Conservation (phyloP, 2,888 invertebrate species). For the Theristus sp. region DNA sequence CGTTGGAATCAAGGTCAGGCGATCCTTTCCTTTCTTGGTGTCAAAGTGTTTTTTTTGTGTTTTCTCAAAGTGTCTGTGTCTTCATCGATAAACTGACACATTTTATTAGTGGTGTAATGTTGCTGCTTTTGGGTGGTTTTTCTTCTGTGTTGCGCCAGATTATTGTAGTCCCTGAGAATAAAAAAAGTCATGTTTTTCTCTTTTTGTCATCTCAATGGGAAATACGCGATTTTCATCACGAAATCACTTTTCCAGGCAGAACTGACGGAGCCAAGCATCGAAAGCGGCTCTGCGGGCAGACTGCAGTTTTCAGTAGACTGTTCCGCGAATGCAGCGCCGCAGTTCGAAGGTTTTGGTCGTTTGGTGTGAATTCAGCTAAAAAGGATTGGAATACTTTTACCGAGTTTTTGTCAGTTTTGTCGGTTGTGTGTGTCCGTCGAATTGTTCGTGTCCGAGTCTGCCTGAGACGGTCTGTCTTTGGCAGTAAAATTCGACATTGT, state of each 20-base stretch:
- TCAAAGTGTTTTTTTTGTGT: neutral
- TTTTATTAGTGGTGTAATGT: neutral
- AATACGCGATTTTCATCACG: neutral
- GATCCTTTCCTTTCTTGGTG: neutral
- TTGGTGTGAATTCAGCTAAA: neutral
- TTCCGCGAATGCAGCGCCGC: constrained; percentile 88
- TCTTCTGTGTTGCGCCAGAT: no score
- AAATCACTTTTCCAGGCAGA: neutral
- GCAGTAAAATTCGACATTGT: neutral
- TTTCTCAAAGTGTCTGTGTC: neutral
- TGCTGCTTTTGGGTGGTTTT: no score
- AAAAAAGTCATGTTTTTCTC: no score
- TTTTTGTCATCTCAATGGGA: no score
- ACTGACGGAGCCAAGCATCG: constrained; percentile 25
- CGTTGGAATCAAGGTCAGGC: neutral
- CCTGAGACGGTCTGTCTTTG: no score
- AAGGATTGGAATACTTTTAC: neutral
- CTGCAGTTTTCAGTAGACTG: constrained; percentile 93
- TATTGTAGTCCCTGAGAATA: no score
- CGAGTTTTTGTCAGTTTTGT: no score
- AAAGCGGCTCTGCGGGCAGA: constrained; percentile 47
- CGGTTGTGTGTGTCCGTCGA: no score
- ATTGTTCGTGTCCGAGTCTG: no score
- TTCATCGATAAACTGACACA: neutral
- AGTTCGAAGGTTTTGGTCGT: constrained; percentile 58